Conservation (phyloP, 2,113 vertebrate genomes). For the Crotalus helleri region DNA sequence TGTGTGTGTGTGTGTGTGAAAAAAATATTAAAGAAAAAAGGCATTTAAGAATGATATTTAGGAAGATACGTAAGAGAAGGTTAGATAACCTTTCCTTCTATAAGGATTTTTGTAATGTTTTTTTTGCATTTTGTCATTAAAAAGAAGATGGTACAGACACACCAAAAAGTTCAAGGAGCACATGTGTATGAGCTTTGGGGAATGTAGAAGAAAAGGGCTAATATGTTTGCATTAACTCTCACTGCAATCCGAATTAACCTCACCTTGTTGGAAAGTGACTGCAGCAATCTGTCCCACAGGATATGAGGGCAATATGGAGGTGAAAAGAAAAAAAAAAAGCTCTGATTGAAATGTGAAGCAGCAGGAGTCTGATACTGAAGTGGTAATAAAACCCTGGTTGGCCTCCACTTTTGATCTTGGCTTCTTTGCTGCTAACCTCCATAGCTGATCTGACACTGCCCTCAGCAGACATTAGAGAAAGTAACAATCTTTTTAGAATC, state of each 20-base stretch:
- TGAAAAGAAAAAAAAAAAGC: neutral
- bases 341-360: conserved; percentile 19
- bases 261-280: neutral
- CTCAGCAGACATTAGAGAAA: conserved; percentile 3
- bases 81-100: neutral
- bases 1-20: no score
- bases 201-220: neutral
- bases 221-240: neutral
- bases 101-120: neutral
- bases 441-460: conserved; percentile 16
- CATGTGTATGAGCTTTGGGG: neutral
- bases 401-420: neutral
- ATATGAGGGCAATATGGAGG: neutral
- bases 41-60: neutral
- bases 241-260: neutral
- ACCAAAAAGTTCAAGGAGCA: neutral
- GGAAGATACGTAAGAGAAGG: neutral
- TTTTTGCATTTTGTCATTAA: neutral
- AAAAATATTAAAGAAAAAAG: neutral
- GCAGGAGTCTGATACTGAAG: neutral
- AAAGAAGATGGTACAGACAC: neutral
- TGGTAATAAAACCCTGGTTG: conserved; percentile 10
- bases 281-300: neutral
- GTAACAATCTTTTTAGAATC: neutral
- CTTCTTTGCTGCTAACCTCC: conserved; percentile 13